These are phyloP conservation scores for Dryobotodes eremita DNA, from an alignment of 2,888 invertebrate genomes.

Conservation along the genomic window DNA sequence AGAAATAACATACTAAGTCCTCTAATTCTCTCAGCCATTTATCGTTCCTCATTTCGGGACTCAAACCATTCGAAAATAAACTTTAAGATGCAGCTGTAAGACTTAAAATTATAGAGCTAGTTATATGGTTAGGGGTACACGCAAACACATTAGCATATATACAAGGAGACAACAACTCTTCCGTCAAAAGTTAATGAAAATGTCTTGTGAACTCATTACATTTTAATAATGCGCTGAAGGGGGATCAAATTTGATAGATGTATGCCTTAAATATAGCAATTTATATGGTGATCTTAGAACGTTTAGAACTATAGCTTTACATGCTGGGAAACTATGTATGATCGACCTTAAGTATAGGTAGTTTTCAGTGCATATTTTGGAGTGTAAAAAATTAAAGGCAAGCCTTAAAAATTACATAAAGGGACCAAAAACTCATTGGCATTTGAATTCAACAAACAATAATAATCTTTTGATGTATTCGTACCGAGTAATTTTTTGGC, in stretches of 20 bases:
- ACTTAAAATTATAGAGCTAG: constrained; percentile 46
- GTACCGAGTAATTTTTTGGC: constrained; percentile 21
- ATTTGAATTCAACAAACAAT: constrained; percentile 1
- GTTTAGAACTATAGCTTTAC: background rate
- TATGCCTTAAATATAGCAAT: constrained; percentile 31
- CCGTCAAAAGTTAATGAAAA: constrained; percentile 77
- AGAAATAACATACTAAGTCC: constrained; percentile 51
- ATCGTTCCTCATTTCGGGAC: constrained; percentile 52
- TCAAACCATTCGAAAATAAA: constrained; percentile 41
- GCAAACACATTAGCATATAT: constrained; percentile 83
- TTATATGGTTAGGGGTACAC: constrained; percentile 64
- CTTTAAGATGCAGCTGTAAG: constrained; percentile 49
- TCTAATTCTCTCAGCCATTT: constrained; percentile 57
- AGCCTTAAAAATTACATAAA: background rate
- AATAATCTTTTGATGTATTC: constrained; percentile 20
- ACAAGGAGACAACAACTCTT: constrained; percentile 78
- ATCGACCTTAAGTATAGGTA: background rate
- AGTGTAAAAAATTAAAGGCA: background rate
- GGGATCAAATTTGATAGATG: constrained; percentile 40
- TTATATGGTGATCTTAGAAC: constrained; percentile 27
- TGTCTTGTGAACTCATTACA: constrained; percentile 73
- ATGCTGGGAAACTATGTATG: background rate
- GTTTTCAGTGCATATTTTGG: background rate
- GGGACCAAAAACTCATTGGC: background rate
- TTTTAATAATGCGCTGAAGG: constrained; percentile 69